phyloP scores from a whole-genome alignment of 2,888 invertebrate genomes.

The Tetragonisca angustula region DNA sequence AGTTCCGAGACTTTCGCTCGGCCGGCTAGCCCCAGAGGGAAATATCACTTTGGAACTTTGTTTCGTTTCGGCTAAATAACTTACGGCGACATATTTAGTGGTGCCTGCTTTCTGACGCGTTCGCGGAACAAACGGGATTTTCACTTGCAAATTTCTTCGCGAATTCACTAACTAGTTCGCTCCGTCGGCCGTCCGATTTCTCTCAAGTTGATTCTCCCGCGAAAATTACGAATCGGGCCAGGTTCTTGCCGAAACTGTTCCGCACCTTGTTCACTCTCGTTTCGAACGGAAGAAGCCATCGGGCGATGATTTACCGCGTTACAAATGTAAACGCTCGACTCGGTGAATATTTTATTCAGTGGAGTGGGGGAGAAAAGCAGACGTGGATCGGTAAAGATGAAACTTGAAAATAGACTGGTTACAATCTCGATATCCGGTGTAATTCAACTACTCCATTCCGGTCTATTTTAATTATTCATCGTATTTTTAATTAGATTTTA shows the following conservation, averaged over 20 bases:
- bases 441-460: too few species aligned
- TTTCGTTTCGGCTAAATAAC: constrained; percentile 13
- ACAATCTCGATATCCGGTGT: too few species aligned
- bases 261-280: too few species aligned
- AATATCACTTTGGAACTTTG: constrained; percentile 11
- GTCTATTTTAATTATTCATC: too few species aligned
- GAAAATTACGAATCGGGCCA: neutral
- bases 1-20: constrained; percentile 19
- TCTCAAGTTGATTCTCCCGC: constrained; percentile 6
- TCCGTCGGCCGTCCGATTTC: neutral
- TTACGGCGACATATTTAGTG: constrained; percentile 20
- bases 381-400: neutral
- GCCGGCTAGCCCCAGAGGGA: neutral
- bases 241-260: neutral
- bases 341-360: neutral
- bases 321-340: neutral
- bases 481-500: too few species aligned
- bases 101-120: constrained; percentile 5
- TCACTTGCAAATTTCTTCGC: constrained; percentile 50
- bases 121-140: constrained; percentile 11
- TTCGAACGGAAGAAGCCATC: neutral
- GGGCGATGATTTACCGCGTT: neutral
- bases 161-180: constrained; percentile 25
- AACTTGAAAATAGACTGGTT: too few species aligned
- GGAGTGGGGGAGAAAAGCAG: neutral